phyloP scores from a whole-genome alignment of 2,797 vertebrate species.

The Bryconaethiops microstoma region DNA sequence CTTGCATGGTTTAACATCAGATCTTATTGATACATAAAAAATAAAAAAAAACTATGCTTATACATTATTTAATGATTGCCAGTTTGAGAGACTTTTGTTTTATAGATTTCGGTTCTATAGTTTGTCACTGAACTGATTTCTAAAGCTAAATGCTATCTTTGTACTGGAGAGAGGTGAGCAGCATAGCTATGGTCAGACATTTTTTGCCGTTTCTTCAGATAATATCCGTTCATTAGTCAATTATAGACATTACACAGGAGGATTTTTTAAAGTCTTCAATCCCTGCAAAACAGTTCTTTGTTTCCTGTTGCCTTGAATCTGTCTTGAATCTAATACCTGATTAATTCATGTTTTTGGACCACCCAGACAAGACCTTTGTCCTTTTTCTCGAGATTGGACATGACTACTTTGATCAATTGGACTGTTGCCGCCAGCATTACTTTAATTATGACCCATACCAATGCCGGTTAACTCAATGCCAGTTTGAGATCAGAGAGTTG shows the following conservation, averaged over 20 bases:
- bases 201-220: background rate
- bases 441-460: slow-evolving; percentile 57
- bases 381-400: background rate
- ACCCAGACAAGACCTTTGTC: slow-evolving; percentile 15
- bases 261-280: background rate
- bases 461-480: slow-evolving; percentile 44
- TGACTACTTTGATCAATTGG: background rate
- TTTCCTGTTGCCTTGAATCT: background rate
- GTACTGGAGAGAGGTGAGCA: background rate
- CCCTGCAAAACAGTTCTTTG: background rate
- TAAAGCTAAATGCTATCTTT: background rate
- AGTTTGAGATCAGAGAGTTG: slow-evolving; percentile 18
- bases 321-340: background rate
- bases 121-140: background rate
- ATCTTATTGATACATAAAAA: slow-evolving; percentile 25
- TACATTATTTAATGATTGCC: slow-evolving; percentile 3
- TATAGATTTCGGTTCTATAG: background rate
- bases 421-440: slow-evolving; percentile 44
- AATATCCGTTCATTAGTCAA: background rate
- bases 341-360: background rate
- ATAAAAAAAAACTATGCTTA: background rate
- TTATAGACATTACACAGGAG: background rate
- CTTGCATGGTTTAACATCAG: slow-evolving; percentile 17
- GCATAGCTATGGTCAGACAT: background rate
- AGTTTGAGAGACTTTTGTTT: slow-evolving; percentile 2